A percentile compares a stretch with the other conserved stretches of the same genome.
phyloP scores from a whole-genome alignment of 1,140 invertebrate genomes.

The Drosophila equinoxialis region DNA sequence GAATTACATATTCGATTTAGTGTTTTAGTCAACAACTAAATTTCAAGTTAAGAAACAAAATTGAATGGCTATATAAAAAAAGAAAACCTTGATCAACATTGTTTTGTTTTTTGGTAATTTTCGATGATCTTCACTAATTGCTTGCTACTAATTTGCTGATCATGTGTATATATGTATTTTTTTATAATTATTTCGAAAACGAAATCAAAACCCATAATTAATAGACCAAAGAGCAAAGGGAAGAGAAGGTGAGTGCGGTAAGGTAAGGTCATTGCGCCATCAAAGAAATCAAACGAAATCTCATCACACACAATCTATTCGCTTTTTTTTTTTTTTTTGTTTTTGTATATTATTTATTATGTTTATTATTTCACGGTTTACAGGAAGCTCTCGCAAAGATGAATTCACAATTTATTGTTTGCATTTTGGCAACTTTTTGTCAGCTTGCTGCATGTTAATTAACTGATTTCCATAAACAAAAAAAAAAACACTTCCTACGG shows the following conservation, averaged over 20 bases:
- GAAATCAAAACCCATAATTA: conserved; percentile 56
- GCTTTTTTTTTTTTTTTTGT: not conserved
- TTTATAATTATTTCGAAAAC: not conserved
- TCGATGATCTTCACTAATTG: not conserved
- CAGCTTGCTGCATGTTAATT: conserved; percentile 33
- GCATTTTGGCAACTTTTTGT: conserved; percentile 41
- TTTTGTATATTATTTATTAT: not conserved
- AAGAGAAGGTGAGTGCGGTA: not conserved
- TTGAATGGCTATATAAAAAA: not conserved
- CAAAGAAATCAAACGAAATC: conserved; percentile 29
- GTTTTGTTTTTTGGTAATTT: not conserved
- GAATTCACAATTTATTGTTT: conserved; percentile 16
- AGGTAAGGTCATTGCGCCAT: conserved; percentile 66
- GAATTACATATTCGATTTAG: not conserved
- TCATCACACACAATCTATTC: conserved; percentile 26
- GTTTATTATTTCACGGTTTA: conserved; percentile 4
- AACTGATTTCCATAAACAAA: conserved; percentile 36
- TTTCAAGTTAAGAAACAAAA: not conserved
- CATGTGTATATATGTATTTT: not conserved
- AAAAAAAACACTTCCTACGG: conserved; percentile 48
- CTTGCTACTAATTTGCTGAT: not conserved
- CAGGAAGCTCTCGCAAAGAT: conserved; percentile 28
- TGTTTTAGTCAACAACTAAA: not conserved
- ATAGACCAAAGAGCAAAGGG: conserved; percentile 2
- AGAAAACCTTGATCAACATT: not conserved